These are phyloP conservation scores for Microcaecilia unicolor DNA, from an alignment of 2,797 vertebrate genomes.

Conservation along the genomic window DNA sequence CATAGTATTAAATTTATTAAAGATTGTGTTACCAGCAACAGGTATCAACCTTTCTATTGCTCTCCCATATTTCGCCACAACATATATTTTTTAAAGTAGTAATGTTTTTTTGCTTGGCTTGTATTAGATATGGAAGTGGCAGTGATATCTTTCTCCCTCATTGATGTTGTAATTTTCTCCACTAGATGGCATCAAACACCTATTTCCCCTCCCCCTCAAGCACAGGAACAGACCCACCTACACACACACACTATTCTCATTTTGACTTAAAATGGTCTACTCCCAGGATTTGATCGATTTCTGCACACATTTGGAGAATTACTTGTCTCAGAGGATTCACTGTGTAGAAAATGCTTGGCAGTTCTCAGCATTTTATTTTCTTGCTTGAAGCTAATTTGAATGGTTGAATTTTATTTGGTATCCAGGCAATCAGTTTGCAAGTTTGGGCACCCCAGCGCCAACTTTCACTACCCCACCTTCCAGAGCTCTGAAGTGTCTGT, in stretches of 20 bases:
- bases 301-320: conserved; percentile 1
- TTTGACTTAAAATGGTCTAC: neutral
- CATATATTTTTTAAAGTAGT: too few species aligned
- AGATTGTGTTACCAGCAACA: too few species aligned
- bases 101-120: too few species aligned
- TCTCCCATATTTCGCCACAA: too few species aligned
- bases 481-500: too few species aligned
- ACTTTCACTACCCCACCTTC: too few species aligned
- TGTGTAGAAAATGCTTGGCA: conserved; percentile 4
- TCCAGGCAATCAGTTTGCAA: too few species aligned
- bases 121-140: neutral
- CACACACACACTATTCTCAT: neutral
- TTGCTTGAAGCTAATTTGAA: too few species aligned
- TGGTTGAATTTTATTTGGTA: too few species aligned
- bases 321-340: neutral
- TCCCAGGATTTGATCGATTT: conserved; percentile 1
- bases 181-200: conserved; percentile 15
- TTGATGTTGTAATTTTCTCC: fast-evolving
- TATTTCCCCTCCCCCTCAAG: conserved; percentile 1
- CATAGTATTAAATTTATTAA: too few species aligned
- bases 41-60: too few species aligned
- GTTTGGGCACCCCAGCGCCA: too few species aligned
- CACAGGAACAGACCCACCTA: neutral
- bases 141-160: conserved; percentile 1
- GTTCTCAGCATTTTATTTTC: neutral